phyloP scores from a whole-genome alignment of 2,888 invertebrate genomes.

The Cantharis lateralis region DNA sequence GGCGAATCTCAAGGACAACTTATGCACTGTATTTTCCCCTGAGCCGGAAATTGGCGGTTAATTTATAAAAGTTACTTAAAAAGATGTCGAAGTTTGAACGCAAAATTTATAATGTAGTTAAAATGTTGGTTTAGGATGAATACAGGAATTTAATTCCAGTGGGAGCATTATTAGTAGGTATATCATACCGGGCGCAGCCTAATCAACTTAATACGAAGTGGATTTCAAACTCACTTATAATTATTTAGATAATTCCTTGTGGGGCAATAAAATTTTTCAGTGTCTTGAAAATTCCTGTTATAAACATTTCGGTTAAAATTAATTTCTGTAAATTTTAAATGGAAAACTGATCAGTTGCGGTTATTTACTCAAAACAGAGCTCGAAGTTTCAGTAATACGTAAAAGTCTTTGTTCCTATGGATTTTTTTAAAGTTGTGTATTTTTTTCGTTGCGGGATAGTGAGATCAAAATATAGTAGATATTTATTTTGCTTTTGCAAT shows the following conservation, averaged over 20 bases:
- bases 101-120: background rate
- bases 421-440: background rate
- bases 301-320: background rate
- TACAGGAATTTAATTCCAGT: background rate
- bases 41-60: background rate
- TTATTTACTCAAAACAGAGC: background rate
- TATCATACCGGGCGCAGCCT: background rate
- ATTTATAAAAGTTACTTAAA: background rate
- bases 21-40: background rate
- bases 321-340: background rate
- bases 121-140: background rate
- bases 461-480: background rate
- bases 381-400: too few species aligned
- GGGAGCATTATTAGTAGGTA: background rate
- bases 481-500: background rate
- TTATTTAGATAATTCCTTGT: background rate
- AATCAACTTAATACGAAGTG: background rate
- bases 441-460: background rate
- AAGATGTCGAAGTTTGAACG: background rate
- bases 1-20: too few species aligned
- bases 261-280: background rate
- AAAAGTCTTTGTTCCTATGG: background rate
- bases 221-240: background rate
- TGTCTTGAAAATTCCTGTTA: background rate
- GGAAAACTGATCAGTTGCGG: background rate